phyloP scores from a whole-genome alignment of 2,797 vertebrate genomes.

The Phalanger gymnotis region DNA sequence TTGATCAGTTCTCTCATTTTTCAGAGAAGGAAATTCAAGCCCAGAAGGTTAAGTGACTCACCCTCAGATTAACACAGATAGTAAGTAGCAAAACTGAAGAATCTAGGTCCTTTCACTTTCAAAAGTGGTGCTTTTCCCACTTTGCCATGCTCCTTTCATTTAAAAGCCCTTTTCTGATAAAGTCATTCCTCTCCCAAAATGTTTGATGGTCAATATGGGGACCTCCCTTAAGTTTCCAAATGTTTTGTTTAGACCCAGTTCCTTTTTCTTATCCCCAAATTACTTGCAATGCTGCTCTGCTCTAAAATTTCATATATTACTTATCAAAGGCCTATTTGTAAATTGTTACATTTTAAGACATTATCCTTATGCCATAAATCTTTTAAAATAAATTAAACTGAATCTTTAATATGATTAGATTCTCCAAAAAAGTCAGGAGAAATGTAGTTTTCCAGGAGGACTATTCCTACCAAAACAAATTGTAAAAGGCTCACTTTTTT shows the following conservation, averaged over 20 bases:
- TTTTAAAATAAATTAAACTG: not conserved
- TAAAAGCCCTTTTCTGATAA: not conserved
- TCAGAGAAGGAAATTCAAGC: not conserved
- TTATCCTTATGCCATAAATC: not conserved
- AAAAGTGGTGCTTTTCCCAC: not conserved
- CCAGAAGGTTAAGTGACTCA: not conserved
- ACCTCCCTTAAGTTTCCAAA: not conserved
- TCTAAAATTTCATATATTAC: constrained; percentile 38
- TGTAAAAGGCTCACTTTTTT: not conserved
- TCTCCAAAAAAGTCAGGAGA: not conserved
- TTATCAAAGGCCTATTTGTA: constrained; percentile 8
- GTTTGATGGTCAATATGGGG: constrained; percentile 14
- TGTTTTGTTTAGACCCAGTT: constrained; percentile 36
- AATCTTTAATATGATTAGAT: not conserved
- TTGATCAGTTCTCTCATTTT: not conserved
- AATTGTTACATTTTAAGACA: constrained; percentile 29
- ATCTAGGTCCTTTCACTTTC: not conserved
- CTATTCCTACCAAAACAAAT: not conserved
- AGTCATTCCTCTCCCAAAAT: not conserved
- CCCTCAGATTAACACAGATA: not conserved
- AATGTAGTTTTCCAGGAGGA: not conserved
- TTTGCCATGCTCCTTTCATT: not conserved
- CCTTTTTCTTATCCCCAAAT: constrained; percentile 20
- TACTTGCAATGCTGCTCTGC: constrained; percentile 1
- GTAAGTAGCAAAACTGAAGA: not conserved